These are phyloP conservation scores for Tyria jacobaeae DNA, from an alignment of 2,888 invertebrate species.

Conservation along the genomic window DNA sequence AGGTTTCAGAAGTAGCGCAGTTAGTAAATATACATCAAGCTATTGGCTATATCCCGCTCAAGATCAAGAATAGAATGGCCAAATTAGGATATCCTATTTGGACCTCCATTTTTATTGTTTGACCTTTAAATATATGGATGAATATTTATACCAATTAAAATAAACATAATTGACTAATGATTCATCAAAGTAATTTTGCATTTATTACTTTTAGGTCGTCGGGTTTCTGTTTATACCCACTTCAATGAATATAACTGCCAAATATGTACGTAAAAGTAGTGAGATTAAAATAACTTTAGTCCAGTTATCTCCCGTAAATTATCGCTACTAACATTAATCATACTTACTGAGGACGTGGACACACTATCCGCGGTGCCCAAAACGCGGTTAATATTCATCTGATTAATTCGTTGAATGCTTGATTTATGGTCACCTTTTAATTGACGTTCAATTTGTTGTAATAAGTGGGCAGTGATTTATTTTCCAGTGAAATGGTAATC, in stretches of 20 bases:
- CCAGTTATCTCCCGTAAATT: conserved; percentile 26
- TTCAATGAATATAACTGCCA: background rate
- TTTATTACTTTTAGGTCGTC: too few species aligned
- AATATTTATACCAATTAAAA: too few species aligned
- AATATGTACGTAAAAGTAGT: background rate
- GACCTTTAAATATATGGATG: too few species aligned
- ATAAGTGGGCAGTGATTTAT: conserved; percentile 22
- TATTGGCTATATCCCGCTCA: too few species aligned
- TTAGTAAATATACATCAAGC: too few species aligned
- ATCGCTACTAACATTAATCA: conserved; percentile 41
- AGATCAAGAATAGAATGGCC: too few species aligned
- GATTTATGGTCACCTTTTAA: conserved; percentile 45
- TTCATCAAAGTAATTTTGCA: too few species aligned
- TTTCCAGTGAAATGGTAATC: background rate
- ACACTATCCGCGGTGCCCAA: conserved; percentile 30
- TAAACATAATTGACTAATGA: too few species aligned
- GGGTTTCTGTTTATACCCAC: too few species aligned
- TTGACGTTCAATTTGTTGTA: conserved; percentile 44
- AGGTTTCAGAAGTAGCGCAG: too few species aligned
- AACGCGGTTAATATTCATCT: conserved; percentile 53
- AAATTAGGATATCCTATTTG: too few species aligned
- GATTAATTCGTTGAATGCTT: conserved; percentile 53
- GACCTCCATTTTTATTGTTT: too few species aligned
- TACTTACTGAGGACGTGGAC: conserved; percentile 23
- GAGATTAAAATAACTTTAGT: conserved; percentile 5